Evolutionary conservation across 2,113 vertebrate species (phyloP), one percentile per base, ranked within the genome.

Genomic region (Ophiodon elongatus): DNA sequence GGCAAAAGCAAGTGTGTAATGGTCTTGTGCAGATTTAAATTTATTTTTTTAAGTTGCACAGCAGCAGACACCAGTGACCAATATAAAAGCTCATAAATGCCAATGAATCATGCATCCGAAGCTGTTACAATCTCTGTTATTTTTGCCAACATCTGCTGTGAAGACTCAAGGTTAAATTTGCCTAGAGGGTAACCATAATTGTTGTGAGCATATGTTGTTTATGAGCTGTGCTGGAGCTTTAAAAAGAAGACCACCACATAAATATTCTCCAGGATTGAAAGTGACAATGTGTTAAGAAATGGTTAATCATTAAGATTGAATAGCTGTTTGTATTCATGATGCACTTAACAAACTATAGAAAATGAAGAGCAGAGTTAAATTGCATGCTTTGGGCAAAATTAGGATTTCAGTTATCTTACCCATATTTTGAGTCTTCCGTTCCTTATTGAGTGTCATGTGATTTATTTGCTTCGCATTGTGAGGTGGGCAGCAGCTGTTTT

Each of bases 131-230:
- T 88, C 80, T 80, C 68, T 82, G 50, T 83, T 90, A 73, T 94
- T 89, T 90, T 80, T 91, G 64, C 75, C 88, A 93, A 91, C 92
- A 93, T 95, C 93, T 94, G 94, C 84, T 93, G 52, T 64, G 35
- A 80, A 85, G 85, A 87, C 80, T 90, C 92, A 94, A 94, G 94
- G 94, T 94, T 94, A 92, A 85, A 92, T 91, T 88, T 86, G 88
- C 91, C 92, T 93, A 85, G 27, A 80, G 92, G 94, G 90, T 72
- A 45, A 84, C 50, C 33, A 3, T 82, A 86, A 92, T 93, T 94
- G 88, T 94, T 89, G 60, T 21, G 74, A 93, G 88, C 94, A 95
- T 95, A 94, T 95, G 93, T 86, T 94, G 93, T 95, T 95, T 94
- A 92, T 91, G 86, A 91, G 85, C 27, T 79, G 15, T 56, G 52